These are phyloP conservation scores for Nematostella vectensis DNA, from an alignment of 92 coral and sea anemone species.

Conservation along the genomic window DNA sequence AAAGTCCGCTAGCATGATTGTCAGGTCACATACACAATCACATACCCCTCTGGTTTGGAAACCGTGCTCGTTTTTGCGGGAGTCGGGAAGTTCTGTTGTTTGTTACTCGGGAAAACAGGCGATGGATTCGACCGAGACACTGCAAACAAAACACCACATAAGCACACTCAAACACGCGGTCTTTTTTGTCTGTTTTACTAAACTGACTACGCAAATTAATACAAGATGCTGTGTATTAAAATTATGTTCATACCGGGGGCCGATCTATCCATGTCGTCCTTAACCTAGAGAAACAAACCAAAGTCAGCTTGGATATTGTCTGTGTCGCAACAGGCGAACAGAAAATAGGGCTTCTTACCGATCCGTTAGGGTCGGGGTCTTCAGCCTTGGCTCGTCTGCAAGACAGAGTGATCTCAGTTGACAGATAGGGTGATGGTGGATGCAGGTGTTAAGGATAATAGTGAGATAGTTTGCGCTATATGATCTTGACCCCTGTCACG, in stretches of 20 bases:
- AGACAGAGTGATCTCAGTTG: not conserved
- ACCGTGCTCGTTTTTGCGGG: slow-evolving; percentile 19
- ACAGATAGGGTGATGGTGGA: too few relatives aligned
- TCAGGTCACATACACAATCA: too few relatives aligned
- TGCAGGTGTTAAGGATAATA: too few relatives aligned
- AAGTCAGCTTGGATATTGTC: too few relatives aligned
- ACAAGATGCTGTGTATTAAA: too few relatives aligned
- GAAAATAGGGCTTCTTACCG: slow-evolving; percentile 6
- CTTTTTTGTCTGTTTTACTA: too few relatives aligned
- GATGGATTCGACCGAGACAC: not conserved
- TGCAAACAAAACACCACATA: too few relatives aligned
- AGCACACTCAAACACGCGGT: too few relatives aligned
- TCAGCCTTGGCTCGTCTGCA: slow-evolving; percentile 17
- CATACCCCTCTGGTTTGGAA: not conserved
- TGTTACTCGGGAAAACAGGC: slow-evolving; percentile 12
- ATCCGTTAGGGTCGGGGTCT: slow-evolving; percentile 20
- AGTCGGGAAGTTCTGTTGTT: slow-evolving; percentile 22
- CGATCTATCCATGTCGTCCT: not conserved
- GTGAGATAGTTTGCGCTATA: too few relatives aligned
- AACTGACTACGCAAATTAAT: too few relatives aligned
- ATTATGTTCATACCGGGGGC: not conserved
- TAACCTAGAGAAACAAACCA: not conserved
- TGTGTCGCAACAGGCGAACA: not conserved
- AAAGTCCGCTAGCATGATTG: not conserved
- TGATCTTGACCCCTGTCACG: too few relatives aligned